Base-by-base conservation (phyloP, 2,797 vertebrate species). In the Eleutherodactylus coqui region DNA sequence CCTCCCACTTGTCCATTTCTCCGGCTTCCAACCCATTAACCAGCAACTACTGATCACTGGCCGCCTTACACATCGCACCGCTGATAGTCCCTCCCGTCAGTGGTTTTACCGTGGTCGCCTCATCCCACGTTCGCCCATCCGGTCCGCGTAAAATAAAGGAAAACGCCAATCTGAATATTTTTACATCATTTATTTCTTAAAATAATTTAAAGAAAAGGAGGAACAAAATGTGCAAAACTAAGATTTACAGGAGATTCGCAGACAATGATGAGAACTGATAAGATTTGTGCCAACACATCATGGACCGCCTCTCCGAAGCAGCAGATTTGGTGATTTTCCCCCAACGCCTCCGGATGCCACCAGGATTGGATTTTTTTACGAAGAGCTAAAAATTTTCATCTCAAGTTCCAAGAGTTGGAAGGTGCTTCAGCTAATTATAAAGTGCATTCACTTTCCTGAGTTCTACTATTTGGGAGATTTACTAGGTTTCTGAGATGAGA, bases 361-460 rank as follows among this genome's bases (percentile, higher is more conserved):
- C 36, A 27, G n/a, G 0, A 8, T 45, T n/a, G n/a, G n/a, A n/a
- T n/a, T n/a, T n/a, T n/a, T 43, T 73, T n/a, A 24, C 8, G 17
- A 0, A 36, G 32, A 6, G 32, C 5, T 34, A 69, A 69, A 69
- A 69, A 21, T 9, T 38, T 38, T 21, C 1, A 2, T n/a, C 11
- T 72, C 69, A 24, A 45, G 16, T 45, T 24, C 34, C 24, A 27
- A 55, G 9, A 43, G 38, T 13, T 5, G 11, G 41, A 73, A 45
- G 70, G 41, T 27, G 70, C 70, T 16, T 24, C 41, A 19, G 14
- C 21, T 41, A 45, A 41, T 38, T 4, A 73, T 73, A 73, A 73
- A 73, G 70, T 73, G 41, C 70, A 45, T 43, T 73, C 16, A 3
- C 70, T 73, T 73, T 73, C 70, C 70, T 73, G 70, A 73, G 70